These are phyloP conservation scores for Candoia aspera DNA, from an alignment of 2,113 vertebrate species.

Conservation along the genomic window DNA sequence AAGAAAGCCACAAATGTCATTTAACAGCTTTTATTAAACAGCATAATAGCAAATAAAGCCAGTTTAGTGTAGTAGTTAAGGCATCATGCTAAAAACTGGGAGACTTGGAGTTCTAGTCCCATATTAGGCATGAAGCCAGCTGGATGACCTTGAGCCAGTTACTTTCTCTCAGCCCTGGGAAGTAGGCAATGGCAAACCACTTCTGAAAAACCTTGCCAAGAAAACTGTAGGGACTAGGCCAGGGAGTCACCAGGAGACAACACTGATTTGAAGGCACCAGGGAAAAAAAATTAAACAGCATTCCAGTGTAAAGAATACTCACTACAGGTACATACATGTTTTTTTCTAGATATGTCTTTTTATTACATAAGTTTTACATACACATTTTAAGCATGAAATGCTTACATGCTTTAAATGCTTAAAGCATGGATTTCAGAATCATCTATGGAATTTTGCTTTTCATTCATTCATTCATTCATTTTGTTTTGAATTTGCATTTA, in stretches of 20 bases:
- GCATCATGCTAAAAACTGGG: neutral
- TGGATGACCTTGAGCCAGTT: neutral
- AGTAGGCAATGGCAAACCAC: neutral
- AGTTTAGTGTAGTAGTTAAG: neutral
- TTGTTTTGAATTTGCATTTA: neutral
- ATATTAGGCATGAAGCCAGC: neutral
- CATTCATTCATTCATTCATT: neutral
- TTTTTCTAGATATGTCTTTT: neutral
- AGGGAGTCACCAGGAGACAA: neutral
- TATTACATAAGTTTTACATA: accelerated
- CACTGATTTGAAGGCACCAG: neutral
- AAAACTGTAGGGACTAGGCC: neutral
- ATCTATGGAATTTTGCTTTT: neutral
- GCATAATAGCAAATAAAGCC: neutral
- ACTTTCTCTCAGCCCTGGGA: neutral
- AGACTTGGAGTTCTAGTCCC: neutral
- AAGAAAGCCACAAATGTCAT: neutral
- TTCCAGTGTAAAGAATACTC: neutral
- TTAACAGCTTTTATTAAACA: conserved; percentile 8
- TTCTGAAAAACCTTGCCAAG: neutral
- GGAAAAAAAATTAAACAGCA: neutral
- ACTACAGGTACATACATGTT: neutral
- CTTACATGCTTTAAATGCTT: neutral
- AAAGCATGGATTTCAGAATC: neutral
- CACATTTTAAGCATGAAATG: neutral